Evolutionary conservation across 2,113 vertebrate genomes (phyloP).

Genomic region (Scopus umbretta): DNA sequence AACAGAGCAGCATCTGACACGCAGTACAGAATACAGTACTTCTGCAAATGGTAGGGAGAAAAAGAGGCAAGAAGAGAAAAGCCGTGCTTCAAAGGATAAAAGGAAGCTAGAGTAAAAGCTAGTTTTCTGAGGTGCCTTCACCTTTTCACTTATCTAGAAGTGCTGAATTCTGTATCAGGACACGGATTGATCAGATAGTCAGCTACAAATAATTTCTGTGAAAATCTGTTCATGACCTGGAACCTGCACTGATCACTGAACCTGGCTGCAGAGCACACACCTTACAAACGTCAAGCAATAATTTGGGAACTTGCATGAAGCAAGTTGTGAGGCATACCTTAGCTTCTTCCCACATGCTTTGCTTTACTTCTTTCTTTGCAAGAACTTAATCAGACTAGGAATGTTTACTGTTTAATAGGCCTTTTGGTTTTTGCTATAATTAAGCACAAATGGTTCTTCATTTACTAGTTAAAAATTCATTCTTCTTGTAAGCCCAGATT

Average conservation of each 20-base stretch:
- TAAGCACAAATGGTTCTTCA: background rate
- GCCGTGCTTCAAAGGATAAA: background rate
- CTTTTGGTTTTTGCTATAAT: background rate
- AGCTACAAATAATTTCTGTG: background rate
- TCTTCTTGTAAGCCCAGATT: background rate
- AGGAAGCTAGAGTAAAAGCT: background rate
- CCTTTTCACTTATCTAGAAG: background rate
- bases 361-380: background rate
- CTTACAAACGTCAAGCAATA: background rate
- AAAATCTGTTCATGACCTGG: background rate
- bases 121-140: background rate
- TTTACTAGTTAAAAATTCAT: background rate
- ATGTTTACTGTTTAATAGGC: background rate
- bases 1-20: background rate
- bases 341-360: background rate
- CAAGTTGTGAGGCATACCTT: background rate
- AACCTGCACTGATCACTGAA: background rate
- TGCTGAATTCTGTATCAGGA: background rate
- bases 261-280: background rate
- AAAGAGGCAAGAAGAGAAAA: background rate
- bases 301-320: background rate
- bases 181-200: background rate
- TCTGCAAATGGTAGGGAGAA: background rate
- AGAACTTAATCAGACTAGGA: background rate
- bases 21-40: background rate